Conservation (phyloP, 2,797 vertebrate genomes). For the Babyrousa celebensis region DNA sequence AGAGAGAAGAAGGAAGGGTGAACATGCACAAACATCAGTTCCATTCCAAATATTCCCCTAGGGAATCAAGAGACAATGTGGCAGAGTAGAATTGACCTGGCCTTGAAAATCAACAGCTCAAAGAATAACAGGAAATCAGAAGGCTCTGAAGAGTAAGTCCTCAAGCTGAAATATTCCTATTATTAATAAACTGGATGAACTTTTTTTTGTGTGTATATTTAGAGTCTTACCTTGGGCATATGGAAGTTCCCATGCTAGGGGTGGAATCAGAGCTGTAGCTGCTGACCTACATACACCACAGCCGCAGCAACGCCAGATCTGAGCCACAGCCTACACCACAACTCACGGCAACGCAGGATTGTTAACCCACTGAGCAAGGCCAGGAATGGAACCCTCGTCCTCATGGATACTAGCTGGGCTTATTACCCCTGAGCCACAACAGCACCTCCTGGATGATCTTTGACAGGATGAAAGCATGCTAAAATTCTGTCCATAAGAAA, state of each 20-base stretch:
- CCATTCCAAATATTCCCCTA: background rate
- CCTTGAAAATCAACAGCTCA: background rate
- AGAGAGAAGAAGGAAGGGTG: background rate
- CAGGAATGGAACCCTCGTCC: no score
- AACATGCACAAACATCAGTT: background rate
- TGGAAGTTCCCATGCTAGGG: no score
- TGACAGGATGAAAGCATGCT: constrained; percentile 24
- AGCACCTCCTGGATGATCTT: background rate
- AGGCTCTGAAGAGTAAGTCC: background rate
- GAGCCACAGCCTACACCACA: no score
- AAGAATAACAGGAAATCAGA: background rate
- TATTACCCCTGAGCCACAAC: no score
- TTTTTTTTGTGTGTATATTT: no score
- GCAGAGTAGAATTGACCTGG: background rate
- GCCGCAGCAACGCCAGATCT: no score
- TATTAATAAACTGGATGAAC: constrained; percentile 23
- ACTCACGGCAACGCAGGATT: no score
- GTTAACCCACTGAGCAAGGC: no score
- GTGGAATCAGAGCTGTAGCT: no score
- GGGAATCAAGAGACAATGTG: background rate
- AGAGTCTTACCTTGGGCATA: no score
- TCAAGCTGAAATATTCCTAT: background rate
- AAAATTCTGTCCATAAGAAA: constrained; percentile 21
- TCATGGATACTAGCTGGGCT: no score
- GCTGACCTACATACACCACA: no score